Percentiles rank a stretch among this genome's conserved stretches.
Evolutionary conservation across 2,113 vertebrate genomes (phyloP).

Genomic region (Balaenoptera acutorostrata): DNA sequence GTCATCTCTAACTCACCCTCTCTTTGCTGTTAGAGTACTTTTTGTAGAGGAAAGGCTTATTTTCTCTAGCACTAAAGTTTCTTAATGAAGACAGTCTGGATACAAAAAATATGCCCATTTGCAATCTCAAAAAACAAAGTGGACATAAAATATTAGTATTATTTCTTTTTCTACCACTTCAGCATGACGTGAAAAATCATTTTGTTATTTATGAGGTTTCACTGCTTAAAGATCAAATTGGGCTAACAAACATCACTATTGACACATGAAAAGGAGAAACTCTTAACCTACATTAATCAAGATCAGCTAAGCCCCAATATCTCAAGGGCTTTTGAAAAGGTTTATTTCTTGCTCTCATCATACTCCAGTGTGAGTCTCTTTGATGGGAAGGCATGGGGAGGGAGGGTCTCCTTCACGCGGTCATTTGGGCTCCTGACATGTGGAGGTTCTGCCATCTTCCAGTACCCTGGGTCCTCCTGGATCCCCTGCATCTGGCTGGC

Average conservation of each 20-base stretch:
- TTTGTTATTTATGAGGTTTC: constrained; percentile 5
- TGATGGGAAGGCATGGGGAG: neutral
- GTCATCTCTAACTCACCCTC: neutral
- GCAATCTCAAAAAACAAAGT: neutral
- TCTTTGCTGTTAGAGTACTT: neutral
- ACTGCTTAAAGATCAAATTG: neutral
- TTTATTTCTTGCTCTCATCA: neutral
- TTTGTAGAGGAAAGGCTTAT: neutral
- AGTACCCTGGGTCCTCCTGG: neutral
- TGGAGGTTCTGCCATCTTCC: neutral
- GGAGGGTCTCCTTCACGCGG: neutral
- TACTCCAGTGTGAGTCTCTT: neutral
- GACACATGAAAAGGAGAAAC: neutral
- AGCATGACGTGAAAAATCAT: neutral
- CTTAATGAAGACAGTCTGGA: neutral
- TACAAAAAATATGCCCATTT: neutral
- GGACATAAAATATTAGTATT: neutral
- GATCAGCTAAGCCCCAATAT: neutral
- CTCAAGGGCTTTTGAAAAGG: neutral
- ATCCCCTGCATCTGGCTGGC: neutral
- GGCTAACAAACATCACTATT: neutral
- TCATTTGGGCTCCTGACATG: neutral
- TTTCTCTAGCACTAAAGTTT: neutral
- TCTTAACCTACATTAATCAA: neutral
- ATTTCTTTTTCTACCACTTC: neutral